Evolutionary conservation across 2,797 vertebrate genomes (phyloP).

Genomic region (Helostoma temminkii): DNA sequence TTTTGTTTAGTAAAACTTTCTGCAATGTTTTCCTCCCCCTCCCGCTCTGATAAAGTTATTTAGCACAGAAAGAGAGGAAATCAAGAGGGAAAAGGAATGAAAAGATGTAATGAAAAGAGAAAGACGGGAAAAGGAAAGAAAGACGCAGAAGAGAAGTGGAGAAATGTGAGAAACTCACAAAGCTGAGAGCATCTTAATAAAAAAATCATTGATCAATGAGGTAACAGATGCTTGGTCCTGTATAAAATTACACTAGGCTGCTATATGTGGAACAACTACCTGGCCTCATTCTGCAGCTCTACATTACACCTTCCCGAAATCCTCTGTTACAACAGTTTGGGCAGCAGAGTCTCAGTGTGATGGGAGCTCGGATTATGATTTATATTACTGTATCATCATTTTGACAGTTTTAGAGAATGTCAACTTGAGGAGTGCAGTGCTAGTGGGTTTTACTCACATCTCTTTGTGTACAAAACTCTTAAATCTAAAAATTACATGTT

Average conservation of each 20-base stretch:
- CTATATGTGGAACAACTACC: constrained; percentile 50
- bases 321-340: background rate
- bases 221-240: constrained; percentile 52
- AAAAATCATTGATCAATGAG: constrained; percentile 41
- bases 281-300: constrained; percentile 56
- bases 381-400: background rate
- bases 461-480: no score
- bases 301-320: constrained; percentile 34
- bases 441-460: background rate
- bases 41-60: constrained; percentile 30
- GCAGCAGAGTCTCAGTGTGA: background rate
- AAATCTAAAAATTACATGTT: no score
- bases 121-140: background rate
- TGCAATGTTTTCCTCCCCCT: constrained; percentile 40
- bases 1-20: constrained; percentile 70
- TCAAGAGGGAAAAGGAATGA: background rate
- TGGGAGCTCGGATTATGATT: background rate
- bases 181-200: constrained; percentile 1
- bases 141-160: constrained; percentile 12
- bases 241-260: constrained; percentile 33
- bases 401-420: background rate
- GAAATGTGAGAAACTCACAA: constrained; percentile 18
- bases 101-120: constrained; percentile 2
- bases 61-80: constrained; percentile 18
- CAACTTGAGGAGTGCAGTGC: background rate